These are phyloP conservation scores for Idaea biselata DNA, from an alignment of 2,888 invertebrate species.

Conservation along the genomic window DNA sequence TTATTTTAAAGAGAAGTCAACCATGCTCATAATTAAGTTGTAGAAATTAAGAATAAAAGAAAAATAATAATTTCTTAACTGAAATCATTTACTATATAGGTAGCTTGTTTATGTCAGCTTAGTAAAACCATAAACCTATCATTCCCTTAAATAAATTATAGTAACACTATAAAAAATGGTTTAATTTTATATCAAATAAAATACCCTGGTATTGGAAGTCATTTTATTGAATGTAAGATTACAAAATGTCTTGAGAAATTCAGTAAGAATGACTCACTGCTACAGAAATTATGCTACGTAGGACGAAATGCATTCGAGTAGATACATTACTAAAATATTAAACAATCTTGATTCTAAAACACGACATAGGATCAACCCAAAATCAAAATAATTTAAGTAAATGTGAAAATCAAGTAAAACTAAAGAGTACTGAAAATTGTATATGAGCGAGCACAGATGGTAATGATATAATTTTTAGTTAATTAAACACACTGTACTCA, in stretches of 20 bases:
- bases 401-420: not conserved
- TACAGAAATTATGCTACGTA: slow-evolving; percentile 1
- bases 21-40: not conserved
- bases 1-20: not conserved
- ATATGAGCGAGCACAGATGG: too few species aligned
- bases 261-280: not conserved
- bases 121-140: not conserved
- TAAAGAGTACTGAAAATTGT: not conserved
- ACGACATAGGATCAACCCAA: not conserved
- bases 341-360: not conserved
- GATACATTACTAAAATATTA: not conserved
- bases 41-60: not conserved
- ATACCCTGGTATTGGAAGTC: not conserved
- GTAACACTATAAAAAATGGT: not conserved
- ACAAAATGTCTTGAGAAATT: not conserved
- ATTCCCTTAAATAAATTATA: not conserved
- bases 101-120: not conserved
- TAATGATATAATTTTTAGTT: too few species aligned
- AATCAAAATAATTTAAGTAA: not conserved
- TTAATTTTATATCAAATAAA: not conserved
- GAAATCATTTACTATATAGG: not conserved
- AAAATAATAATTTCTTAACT: not conserved
- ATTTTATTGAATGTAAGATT: not conserved
- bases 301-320: not conserved
- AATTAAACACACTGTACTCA: not conserved